Conservation (phyloP, 2,113 vertebrate genomes). For the Cottus gobio region DNA sequence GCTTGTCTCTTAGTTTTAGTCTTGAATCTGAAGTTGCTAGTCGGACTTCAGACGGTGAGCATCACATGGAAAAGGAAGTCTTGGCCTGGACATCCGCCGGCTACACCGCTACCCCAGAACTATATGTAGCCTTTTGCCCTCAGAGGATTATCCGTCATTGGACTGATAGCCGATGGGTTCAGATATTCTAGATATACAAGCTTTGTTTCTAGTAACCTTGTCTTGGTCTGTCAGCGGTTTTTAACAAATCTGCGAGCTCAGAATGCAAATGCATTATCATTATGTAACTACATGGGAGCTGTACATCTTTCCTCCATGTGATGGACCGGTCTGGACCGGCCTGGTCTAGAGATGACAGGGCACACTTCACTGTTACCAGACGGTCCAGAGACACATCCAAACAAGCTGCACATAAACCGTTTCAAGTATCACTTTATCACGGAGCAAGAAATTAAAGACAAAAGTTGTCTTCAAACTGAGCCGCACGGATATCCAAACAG, state of each 20-base stretch:
- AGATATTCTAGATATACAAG: no score
- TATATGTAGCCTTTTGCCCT: no score
- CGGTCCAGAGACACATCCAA: not conserved
- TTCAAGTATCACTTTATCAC: slow-evolving; percentile 5
- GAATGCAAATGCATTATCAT: not conserved
- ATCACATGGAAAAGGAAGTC: no score
- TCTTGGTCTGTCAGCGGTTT: not conserved
- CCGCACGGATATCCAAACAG: slow-evolving; percentile 35
- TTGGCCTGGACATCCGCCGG: no score
- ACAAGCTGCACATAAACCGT: slow-evolving; percentile 4
- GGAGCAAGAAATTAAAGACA: slow-evolving; percentile 22
- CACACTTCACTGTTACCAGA: slow-evolving; percentile 2
- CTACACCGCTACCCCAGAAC: no score
- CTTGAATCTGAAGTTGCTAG: no score
- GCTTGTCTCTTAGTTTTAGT: no score
- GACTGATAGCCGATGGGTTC: no score
- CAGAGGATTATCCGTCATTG: no score
- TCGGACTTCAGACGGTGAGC: no score
- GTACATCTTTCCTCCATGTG: not conserved
- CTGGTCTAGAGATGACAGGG: not conserved
- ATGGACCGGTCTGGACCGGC: not conserved
- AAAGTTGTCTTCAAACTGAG: slow-evolving; percentile 36
- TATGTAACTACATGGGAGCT: not conserved
- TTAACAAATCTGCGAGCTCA: not conserved
- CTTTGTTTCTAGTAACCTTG: not conserved